Percentiles rank a stretch among this genome's conserved stretches.
These are phyloP conservation scores for Phanerotoma sp. DNA, from an alignment of 2,888 invertebrate genomes.

Conservation along the genomic window DNA sequence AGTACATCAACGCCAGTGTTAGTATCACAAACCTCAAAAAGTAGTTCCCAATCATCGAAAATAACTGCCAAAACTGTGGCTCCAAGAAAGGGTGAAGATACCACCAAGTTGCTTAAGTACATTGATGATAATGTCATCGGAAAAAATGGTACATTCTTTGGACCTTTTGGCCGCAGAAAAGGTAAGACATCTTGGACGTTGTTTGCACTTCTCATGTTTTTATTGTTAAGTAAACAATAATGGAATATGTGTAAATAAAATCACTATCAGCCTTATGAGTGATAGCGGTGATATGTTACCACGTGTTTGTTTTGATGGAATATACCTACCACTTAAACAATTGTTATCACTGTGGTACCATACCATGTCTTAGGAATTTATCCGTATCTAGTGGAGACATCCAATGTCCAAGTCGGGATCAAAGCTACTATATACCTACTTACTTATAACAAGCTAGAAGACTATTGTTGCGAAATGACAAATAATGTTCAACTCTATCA, in stretches of 20 bases:
- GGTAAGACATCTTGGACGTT: constrained; percentile 61
- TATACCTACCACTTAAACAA: not conserved
- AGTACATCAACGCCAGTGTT: constrained; percentile 17
- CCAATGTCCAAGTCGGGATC: not conserved
- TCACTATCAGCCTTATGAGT: too few relatives aligned
- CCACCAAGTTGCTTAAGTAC: constrained; percentile 71
- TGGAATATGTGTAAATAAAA: too few relatives aligned
- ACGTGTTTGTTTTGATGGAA: not conserved
- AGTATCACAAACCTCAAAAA: constrained; percentile 7
- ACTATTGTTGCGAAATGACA: constrained; percentile 11
- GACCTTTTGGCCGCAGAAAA: constrained; percentile 81
- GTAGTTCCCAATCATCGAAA: constrained; percentile 53
- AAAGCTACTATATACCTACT: not conserved
- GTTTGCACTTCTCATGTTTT: too few relatives aligned
- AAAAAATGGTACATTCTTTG: constrained; percentile 76
- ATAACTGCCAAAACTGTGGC: constrained; percentile 50
- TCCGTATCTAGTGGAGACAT: not conserved
- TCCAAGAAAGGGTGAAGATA: constrained; percentile 66
- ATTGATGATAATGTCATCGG: constrained; percentile 82
- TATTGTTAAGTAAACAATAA: too few relatives aligned
- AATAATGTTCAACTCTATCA: not conserved
- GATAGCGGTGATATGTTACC: too few relatives aligned
- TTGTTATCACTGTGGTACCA: not conserved
- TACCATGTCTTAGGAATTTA: not conserved
- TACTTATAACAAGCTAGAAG: too few relatives aligned